A percentile compares a stretch with the other conserved stretches of the same genome.
phyloP scores from a whole-genome alignment of 2,113 vertebrate species.

The Ptilorrhoa leucosticta region DNA sequence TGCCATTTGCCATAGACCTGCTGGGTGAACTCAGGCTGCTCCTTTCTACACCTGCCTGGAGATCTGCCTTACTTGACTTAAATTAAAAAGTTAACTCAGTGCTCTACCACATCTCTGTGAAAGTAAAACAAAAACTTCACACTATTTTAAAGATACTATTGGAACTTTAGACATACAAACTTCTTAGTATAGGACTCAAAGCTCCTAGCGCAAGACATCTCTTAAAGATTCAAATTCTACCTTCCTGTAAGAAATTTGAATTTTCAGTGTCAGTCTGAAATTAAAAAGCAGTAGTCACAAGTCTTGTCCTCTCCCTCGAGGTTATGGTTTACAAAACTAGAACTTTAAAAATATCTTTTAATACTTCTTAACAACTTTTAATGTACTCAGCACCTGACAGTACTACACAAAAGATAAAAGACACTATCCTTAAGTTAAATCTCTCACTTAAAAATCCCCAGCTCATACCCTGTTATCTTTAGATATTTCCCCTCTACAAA shows the following conservation, averaged over 20 bases:
- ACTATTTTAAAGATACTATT: neutral
- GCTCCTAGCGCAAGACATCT: neutral
- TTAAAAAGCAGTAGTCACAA: neutral
- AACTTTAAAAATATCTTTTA: neutral
- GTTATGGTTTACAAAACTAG: neutral
- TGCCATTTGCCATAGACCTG: neutral
- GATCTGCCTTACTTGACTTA: neutral
- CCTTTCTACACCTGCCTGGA: neutral
- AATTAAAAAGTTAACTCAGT: neutral
- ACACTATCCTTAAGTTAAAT: neutral
- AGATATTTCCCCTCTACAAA: neutral
- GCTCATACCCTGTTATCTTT: neutral
- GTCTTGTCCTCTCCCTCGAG: neutral
- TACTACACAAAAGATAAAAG: neutral
- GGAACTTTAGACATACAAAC: neutral
- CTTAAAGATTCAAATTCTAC: neutral
- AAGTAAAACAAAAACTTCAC: neutral
- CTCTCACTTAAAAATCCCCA: neutral
- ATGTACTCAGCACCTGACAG: rapidly evolving
- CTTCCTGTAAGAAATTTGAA: neutral
- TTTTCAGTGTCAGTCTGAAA: neutral
- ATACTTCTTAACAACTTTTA: neutral
- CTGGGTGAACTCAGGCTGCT: neutral
- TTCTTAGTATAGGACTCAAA: neutral
- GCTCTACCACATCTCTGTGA: neutral